Base-by-base conservation (phyloP, 2,113 vertebrate species). In the Holacanthus passer region DNA sequence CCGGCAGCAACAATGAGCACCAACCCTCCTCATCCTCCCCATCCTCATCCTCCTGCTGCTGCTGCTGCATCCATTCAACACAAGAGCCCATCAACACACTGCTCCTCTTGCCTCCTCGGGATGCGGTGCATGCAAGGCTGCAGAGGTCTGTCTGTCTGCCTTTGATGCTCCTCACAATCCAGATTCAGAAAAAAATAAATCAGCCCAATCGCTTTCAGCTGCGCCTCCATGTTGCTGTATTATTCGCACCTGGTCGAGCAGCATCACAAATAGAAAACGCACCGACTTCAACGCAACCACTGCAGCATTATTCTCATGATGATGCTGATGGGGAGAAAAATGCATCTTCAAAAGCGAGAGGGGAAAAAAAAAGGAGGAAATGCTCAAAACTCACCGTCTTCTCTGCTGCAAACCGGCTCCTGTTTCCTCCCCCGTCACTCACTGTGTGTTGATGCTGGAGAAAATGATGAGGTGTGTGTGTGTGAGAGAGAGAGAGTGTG, bases 371-470 rank as follows among this genome's bases (percentile, higher is more conserved):
- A 13, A 29, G 20, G 27, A 14, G 35, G 0, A 24, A 31, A 62
- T 14, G 9, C 29, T n/a, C 1, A 59, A n/a, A 80, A 91, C 94
- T 93, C 86, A 95, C 94, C 90, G 81, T 81, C 63, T 77, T 58
- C 72, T 62, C 63, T 77, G 62, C 72, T 62, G 76, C 53, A 65
- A 56, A 32, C 60, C 77, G 69, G 73, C 73, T 80, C 56, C 65
- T 72, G 76, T 22, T 45, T 89, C 73, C 68, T 17, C 69, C 70
- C 32, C 48, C 37, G 27, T 31, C 62, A 13, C 11, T 31, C 47
- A 32, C 60, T 45, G 81, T 87, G 79, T 75, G 73, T 62, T 65
- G 86, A 79, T 77, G 89, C 79, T 81, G 87, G 53, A 39, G 86
- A 35, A 79, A 68, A 58, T 5, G 89, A 74, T 69, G 68, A 62